Evolutionary conservation across 2,113 vertebrate species (phyloP).

Genomic region (Genyomyrus donnyi): DNA sequence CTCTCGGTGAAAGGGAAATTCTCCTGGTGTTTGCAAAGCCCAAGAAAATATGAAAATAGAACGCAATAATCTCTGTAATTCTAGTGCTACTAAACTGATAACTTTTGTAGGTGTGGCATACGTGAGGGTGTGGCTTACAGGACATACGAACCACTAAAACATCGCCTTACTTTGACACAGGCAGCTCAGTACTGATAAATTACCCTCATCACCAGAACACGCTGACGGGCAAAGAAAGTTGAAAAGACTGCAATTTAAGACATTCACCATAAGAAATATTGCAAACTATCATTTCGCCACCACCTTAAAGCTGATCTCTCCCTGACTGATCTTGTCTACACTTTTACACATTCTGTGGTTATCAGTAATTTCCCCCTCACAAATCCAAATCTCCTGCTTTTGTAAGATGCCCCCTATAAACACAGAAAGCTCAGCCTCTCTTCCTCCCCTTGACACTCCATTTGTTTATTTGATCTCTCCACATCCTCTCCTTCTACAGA

Average conservation of each 20-base stretch:
- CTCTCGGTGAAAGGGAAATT: slow-evolving; percentile 20
- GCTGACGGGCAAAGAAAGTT: background rate
- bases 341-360: background rate
- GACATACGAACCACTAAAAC: slow-evolving; percentile 16
- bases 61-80: slow-evolving; percentile 22
- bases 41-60: slow-evolving; percentile 32
- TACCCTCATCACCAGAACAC: background rate
- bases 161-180: slow-evolving; percentile 20
- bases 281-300: background rate
- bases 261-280: background rate
- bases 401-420: background rate
- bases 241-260: background rate
- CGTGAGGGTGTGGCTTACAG: slow-evolving; percentile 5
- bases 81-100: slow-evolving; percentile 11
- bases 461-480: background rate
- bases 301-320: background rate
- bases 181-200: background rate
- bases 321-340: background rate
- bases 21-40: slow-evolving; percentile 28
- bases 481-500: background rate
- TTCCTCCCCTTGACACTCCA: background rate
- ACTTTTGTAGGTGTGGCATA: background rate
- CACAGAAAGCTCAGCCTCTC: background rate
- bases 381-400: background rate
- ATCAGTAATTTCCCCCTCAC: background rate